These are phyloP conservation scores for Drosophila sechellia DNA, from an alignment of 1,140 invertebrate genomes.

Conservation along the genomic window DNA sequence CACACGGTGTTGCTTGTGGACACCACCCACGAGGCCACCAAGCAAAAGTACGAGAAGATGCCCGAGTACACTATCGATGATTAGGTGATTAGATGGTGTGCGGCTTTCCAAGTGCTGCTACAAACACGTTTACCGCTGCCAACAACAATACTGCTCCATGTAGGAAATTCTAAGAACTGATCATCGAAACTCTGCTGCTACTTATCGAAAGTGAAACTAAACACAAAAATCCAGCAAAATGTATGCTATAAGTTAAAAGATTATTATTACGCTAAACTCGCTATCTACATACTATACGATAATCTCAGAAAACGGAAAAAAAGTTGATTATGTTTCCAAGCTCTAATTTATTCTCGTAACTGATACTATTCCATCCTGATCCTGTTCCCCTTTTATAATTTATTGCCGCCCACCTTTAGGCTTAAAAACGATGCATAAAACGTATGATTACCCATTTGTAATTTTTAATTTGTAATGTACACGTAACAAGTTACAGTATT, in stretches of 20 bases:
- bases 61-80: conserved; percentile 85
- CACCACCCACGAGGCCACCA: conserved; percentile 85
- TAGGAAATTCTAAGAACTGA: conserved; percentile 68
- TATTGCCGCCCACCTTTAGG: conserved; percentile 68
- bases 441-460: conserved; percentile 24
- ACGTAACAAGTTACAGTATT: conserved; percentile 43
- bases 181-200: conserved; percentile 78
- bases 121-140: conserved; percentile 66
- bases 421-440: conserved; percentile 36
- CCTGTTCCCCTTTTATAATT: conserved; percentile 47
- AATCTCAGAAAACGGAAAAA: conserved; percentile 47
- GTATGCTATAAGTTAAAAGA: conserved; percentile 65
- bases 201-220: conserved; percentile 46
- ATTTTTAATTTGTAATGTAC: conserved; percentile 28
- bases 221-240: conserved; percentile 35
- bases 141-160: conserved; percentile 72
- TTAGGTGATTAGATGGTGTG: conserved; percentile 64
- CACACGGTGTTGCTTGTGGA: conserved; percentile 90
- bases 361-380: conserved; percentile 24
- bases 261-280: conserved; percentile 36
- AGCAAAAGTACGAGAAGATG: conserved; percentile 85
- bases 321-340: conserved; percentile 1
- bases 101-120: conserved; percentile 18
- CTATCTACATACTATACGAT: conserved; percentile 52
- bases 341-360: conserved; percentile 60